Percentiles rank a stretch among this genome's conserved stretches.
Conservation (phyloP, 2,888 invertebrate genomes). For the Andrena praecox region DNA sequence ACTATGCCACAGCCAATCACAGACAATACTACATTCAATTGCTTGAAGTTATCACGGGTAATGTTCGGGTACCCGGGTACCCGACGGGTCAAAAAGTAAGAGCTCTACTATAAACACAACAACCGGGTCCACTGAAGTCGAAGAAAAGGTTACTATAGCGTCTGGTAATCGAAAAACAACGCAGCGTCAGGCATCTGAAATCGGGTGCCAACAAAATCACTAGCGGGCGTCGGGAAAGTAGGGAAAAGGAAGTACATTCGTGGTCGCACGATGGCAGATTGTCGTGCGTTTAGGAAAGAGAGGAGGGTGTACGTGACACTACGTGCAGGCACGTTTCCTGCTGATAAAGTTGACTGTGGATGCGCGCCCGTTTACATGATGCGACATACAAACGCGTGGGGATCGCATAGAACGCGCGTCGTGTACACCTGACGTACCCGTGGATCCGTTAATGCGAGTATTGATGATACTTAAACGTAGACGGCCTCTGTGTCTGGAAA, state of each 20-base stretch:
- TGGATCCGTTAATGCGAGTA: background rate
- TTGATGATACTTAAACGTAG: background rate
- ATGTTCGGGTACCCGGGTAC: too few species aligned
- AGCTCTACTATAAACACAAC: too few species aligned
- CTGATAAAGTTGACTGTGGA: slow-evolving; percentile 2
- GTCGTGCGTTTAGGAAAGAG: slow-evolving; percentile 59
- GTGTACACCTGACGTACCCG: background rate
- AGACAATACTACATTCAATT: too few species aligned
- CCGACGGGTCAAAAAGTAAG: too few species aligned
- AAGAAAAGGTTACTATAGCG: background rate
- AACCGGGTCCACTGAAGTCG: background rate
- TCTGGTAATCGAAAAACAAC: background rate
- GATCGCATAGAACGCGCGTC: slow-evolving; percentile 2
- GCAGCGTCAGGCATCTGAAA: background rate
- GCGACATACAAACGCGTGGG: slow-evolving; percentile 10
- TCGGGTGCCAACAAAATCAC: slow-evolving; percentile 2
- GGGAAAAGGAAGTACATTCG: slow-evolving; percentile 57
- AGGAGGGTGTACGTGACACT: slow-evolving; percentile 54
- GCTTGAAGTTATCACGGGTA: too few species aligned
- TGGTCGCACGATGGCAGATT: slow-evolving; percentile 61
- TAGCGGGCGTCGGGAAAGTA: slow-evolving; percentile 45
- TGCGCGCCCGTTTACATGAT: background rate
- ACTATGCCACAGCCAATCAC: too few species aligned
- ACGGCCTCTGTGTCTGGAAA: too few species aligned
- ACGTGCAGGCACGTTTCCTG: background rate